Percentiles rank a stretch among this genome's conserved stretches.
These are phyloP conservation scores for Aphelocoma californica DNA, from an alignment of 2,797 vertebrate species.

Conservation along the genomic window DNA sequence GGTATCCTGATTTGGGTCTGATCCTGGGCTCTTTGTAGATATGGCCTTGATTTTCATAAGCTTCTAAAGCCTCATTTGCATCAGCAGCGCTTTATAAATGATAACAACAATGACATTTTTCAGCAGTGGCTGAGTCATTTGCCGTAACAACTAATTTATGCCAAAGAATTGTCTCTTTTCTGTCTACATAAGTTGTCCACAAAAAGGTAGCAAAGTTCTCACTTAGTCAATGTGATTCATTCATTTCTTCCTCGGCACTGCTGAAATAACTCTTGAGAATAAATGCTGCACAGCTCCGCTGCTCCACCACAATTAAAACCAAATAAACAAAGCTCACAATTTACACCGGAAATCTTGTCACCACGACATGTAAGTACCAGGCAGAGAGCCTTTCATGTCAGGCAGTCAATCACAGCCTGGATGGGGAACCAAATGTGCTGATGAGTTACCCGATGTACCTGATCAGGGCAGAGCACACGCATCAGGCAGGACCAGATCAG, in stretches of 20 bases:
- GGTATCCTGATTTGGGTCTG: not conserved
- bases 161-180: not conserved
- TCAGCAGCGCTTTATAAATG: constrained; percentile 37
- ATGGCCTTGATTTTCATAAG: constrained; percentile 27
- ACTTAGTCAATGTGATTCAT: constrained; percentile 48
- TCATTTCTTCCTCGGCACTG: constrained; percentile 20
- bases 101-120: constrained; percentile 53
- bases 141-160: constrained; percentile 53
- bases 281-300: not conserved
- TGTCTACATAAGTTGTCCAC: constrained; percentile 17
- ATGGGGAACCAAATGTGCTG: not conserved
- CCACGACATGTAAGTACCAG: constrained; percentile 9
- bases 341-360: not conserved
- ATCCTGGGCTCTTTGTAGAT: constrained; percentile 16
- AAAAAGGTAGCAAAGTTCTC: constrained; percentile 37
- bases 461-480: not conserved
- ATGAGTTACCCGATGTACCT: not conserved
- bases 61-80: constrained; percentile 52
- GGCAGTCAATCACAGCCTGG: not conserved
- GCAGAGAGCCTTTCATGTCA: not conserved
- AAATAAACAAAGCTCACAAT: constrained; percentile 5
- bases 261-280: constrained; percentile 20
- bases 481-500: not conserved
- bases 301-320: not conserved
- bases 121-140: constrained; percentile 43